These are phyloP conservation scores for Pimpla rufipes DNA, from an alignment of 2,888 invertebrate genomes.

Conservation along the genomic window DNA sequence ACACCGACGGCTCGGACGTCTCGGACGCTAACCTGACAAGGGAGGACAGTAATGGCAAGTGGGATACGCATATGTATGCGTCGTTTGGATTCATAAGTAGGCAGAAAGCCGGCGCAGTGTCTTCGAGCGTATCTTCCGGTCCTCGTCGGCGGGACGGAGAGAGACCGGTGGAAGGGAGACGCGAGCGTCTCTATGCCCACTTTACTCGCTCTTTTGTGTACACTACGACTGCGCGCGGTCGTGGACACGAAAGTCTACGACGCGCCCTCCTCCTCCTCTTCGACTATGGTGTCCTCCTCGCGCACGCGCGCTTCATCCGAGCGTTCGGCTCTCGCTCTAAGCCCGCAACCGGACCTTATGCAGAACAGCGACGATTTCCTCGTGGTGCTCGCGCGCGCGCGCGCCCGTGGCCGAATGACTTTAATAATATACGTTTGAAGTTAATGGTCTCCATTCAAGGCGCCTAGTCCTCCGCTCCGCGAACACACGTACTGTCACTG, in stretches of 20 bases:
- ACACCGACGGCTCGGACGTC: conserved; percentile 23
- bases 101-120: conserved; percentile 45
- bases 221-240: not conserved
- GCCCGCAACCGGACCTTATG: conserved; percentile 74
- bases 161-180: conserved; percentile 14
- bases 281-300: conserved; percentile 8
- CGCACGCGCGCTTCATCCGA: too few species aligned
- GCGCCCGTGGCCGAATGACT: conserved; percentile 73
- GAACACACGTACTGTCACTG: conserved; percentile 4
- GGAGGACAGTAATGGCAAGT: conserved; percentile 72
- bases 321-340: conserved; percentile 24
- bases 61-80: conserved; percentile 71
- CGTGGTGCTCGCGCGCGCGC: too few species aligned
- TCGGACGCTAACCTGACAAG: conserved; percentile 70
- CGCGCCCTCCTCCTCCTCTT: conserved; percentile 27
- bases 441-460: conserved; percentile 81
- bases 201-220: conserved; percentile 39
- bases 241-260: conserved; percentile 43
- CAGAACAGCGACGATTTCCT: conserved; percentile 77
- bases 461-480: conserved; percentile 67
- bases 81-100: conserved; percentile 74
- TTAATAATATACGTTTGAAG: conserved; percentile 79
- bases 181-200: not conserved
- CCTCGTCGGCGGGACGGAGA: conserved; percentile 22
- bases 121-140: conserved; percentile 35